These are phyloP conservation scores for Galerucella calmariensis DNA, from an alignment of 2,888 invertebrate species.

Conservation along the genomic window DNA sequence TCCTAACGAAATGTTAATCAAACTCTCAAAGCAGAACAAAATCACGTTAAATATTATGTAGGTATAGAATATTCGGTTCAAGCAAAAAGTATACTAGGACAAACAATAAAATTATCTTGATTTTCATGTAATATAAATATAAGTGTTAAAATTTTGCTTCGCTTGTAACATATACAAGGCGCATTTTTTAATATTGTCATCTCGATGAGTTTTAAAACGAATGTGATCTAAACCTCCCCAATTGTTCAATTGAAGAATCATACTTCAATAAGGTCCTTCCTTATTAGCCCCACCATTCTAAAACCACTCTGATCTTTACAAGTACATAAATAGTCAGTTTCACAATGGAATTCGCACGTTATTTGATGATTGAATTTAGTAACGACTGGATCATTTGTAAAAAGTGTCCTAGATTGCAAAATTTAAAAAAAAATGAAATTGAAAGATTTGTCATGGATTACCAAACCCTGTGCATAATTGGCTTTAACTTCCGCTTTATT, in stretches of 20 bases:
- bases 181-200: neutral
- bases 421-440: neutral
- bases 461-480: neutral
- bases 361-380: neutral
- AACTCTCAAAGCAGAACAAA: neutral
- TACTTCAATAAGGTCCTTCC: constrained; percentile 35
- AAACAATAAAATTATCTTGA: too few relatives aligned
- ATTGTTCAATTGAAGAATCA: constrained; percentile 38
- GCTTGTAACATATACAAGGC: too few relatives aligned
- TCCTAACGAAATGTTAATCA: neutral
- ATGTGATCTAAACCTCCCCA: constrained; percentile 31
- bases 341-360: constrained; percentile 22
- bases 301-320: constrained; percentile 17
- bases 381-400: neutral
- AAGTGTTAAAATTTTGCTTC: too few relatives aligned
- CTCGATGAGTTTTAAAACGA: constrained; percentile 13
- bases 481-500: neutral
- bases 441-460: neutral
- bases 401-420: neutral
- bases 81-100: neutral
- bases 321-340: constrained; percentile 14
- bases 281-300: constrained; percentile 34
- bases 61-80: too few relatives aligned
- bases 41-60: neutral
- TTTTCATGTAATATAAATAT: too few relatives aligned